Conservation (phyloP, 2,113 vertebrate species). For the Ibidorhyncha struthersii region DNA sequence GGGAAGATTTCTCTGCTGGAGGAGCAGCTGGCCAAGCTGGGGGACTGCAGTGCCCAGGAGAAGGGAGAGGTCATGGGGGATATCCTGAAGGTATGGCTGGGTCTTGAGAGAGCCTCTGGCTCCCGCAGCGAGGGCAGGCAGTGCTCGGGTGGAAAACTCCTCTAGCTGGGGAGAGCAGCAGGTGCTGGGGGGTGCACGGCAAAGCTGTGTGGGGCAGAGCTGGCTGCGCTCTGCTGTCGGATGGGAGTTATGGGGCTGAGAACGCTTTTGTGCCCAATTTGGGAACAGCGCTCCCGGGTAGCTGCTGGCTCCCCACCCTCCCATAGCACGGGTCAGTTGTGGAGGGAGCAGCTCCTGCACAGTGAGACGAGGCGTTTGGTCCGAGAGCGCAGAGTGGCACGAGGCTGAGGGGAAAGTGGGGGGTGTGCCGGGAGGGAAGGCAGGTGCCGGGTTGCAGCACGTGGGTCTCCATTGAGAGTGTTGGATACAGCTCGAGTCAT, state of each 20-base stretch:
- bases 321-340: rapidly evolving
- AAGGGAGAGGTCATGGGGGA: constrained; percentile 91
- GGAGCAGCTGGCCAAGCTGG: constrained; percentile 79
- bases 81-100: constrained; percentile 81
- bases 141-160: background rate
- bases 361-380: background rate
- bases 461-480: rapidly evolving
- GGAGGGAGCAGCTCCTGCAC: rapidly evolving
- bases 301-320: background rate
- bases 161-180: background rate
- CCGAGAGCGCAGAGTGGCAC: background rate
- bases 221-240: background rate
- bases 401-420: background rate
- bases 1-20: constrained; percentile 90
- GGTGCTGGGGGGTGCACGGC: background rate
- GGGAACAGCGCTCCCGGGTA: background rate
- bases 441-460: rapidly evolving
- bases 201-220: background rate
- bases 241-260: background rate
- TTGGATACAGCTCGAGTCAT: background rate
- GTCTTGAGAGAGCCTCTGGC: rapidly evolving
- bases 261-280: background rate
- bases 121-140: background rate
- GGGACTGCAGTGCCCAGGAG: constrained; percentile 63
- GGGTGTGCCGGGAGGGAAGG: rapidly evolving